Base-by-base conservation (phyloP, 1,140 invertebrate species). In the Drosophila subobscura region DNA sequence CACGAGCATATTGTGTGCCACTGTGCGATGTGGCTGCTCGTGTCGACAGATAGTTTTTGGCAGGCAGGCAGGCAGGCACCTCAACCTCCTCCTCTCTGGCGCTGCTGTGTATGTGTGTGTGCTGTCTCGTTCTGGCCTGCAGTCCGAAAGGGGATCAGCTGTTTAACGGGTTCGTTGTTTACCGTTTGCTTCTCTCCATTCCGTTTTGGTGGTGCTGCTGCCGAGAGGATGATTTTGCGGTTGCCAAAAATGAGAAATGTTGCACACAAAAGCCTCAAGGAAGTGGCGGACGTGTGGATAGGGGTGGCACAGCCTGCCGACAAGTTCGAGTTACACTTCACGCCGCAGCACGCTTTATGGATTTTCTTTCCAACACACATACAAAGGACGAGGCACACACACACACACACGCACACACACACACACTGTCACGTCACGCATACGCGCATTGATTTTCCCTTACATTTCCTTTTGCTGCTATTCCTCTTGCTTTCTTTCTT, bases 381-480 rank as follows among this genome's bases (percentile, higher is more conserved):
- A n/a, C n/a, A n/a, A n/a, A n/a, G n/a, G n/a, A n/a, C n/a, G n/a
- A n/a, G n/a, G n/a, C 20, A 51, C 14, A 29, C 33, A 41, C 65
- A 46, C 23, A 12, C 33, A 37, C 25, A 51, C 41, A 29, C 29
- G 16, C 47, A 57, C 47, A 50, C 25, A 16, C 14, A 25, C 25
- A 50, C 45, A 56, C 40, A 59, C 29, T 41, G 37, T 8, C 49
- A 47, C 46, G 47, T 47, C 54, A 70, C 66, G 64, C 66, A 68
- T 67, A 74, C 56, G 60, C 64, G 71, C 81, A 86, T 86, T 86
- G 81, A 86, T 86, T 86, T 86, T 86, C 81, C 66, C 72, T 73
- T 59, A 54, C 66, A 63, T 51, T 60, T 29, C 57, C 49, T 33
- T 51, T 61, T 37, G 4, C 10, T 37, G 33, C 33, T 37, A 37